phyloP scores from a whole-genome alignment of 2,888 invertebrate species.

The Drosophila diplacantha region DNA sequence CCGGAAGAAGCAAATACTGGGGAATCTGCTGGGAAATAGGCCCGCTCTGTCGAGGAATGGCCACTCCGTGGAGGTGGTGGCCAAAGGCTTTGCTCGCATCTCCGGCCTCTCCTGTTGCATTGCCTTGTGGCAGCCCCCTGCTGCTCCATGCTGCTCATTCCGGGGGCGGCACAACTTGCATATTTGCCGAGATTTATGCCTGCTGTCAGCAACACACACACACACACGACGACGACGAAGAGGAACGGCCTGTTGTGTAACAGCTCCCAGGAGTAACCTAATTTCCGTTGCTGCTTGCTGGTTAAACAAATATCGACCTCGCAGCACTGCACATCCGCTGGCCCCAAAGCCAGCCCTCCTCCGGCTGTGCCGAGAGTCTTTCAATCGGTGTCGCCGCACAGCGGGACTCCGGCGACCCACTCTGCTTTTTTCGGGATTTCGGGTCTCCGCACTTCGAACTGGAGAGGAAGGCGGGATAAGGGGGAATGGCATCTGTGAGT shows the following conservation, averaged over 20 bases:
- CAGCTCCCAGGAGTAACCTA: slow-evolving; percentile 59
- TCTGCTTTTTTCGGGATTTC: not conserved
- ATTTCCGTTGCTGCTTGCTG: slow-evolving; percentile 50
- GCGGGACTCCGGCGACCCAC: slow-evolving; percentile 21
- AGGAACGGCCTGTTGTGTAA: slow-evolving; percentile 44
- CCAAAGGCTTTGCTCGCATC: not conserved
- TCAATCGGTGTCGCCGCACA: slow-evolving; percentile 38
- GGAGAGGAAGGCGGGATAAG: not conserved
- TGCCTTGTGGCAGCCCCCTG: slow-evolving; percentile 30
- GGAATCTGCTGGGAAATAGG: not conserved
- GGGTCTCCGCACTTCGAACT: not conserved
- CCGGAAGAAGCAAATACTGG: not conserved
- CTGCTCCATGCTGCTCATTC: slow-evolving; percentile 27
- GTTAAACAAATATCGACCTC: slow-evolving; percentile 61
- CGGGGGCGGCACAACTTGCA: slow-evolving; percentile 53
- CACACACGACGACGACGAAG: not conserved
- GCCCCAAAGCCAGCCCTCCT: slow-evolving; percentile 13
- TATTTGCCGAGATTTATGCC: slow-evolving; percentile 57
- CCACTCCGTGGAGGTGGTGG: not conserved
- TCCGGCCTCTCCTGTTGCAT: slow-evolving; percentile 15
- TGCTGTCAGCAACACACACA: slow-evolving; percentile 24
- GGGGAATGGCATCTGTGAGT: slow-evolving; percentile 23
- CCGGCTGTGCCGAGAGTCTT: slow-evolving; percentile 3
- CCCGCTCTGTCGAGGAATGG: not conserved
- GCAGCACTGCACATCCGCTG: slow-evolving; percentile 39